These are phyloP conservation scores for Lottia gigantea DNA, from an alignment of 2,888 invertebrate genomes.

Conservation along the genomic window DNA sequence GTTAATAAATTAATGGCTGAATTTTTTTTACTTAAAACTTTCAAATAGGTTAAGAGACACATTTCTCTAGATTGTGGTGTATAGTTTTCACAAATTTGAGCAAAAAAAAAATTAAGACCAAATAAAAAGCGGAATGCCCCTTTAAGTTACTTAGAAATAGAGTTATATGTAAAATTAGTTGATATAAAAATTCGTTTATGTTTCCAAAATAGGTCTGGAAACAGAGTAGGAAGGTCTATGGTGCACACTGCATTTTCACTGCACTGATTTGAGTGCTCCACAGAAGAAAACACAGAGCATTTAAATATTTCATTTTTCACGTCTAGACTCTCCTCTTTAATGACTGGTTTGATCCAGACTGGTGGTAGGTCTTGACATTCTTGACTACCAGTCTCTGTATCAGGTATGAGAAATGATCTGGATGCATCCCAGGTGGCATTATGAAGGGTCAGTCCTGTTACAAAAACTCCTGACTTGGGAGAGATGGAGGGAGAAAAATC, in stretches of 20 bases:
- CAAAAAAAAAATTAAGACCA: too few species aligned
- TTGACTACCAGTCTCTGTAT: slow-evolving; percentile 39
- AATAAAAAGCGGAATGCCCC: too few species aligned
- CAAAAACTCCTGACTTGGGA: slow-evolving; percentile 54
- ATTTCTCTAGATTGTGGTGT: too few species aligned
- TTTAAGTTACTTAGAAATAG: too few species aligned
- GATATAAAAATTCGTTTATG: slow-evolving; percentile 47
- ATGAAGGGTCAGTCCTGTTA: slow-evolving; percentile 52
- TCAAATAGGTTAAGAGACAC: too few species aligned
- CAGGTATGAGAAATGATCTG: slow-evolving; percentile 32
- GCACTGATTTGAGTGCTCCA: slow-evolving; percentile 39
- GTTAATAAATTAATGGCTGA: too few species aligned
- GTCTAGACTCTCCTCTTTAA: slow-evolving; percentile 22
- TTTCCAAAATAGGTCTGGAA: slow-evolving; percentile 43
- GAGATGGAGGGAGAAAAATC: slow-evolving; percentile 44
- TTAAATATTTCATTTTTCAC: slow-evolving; percentile 29
- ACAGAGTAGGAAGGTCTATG: slow-evolving; percentile 46
- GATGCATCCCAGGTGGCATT: slow-evolving; percentile 61
- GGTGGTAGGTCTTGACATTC: slow-evolving; percentile 46
- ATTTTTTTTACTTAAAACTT: too few species aligned
- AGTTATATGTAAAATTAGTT: not conserved
- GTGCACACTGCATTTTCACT: slow-evolving; percentile 43
- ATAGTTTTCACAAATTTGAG: too few species aligned
- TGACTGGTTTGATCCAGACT: slow-evolving; percentile 56
- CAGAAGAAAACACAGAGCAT: slow-evolving; percentile 51